Base-by-base conservation (phyloP, 2,797 vertebrate genomes). In the Siniperca obscura region DNA sequence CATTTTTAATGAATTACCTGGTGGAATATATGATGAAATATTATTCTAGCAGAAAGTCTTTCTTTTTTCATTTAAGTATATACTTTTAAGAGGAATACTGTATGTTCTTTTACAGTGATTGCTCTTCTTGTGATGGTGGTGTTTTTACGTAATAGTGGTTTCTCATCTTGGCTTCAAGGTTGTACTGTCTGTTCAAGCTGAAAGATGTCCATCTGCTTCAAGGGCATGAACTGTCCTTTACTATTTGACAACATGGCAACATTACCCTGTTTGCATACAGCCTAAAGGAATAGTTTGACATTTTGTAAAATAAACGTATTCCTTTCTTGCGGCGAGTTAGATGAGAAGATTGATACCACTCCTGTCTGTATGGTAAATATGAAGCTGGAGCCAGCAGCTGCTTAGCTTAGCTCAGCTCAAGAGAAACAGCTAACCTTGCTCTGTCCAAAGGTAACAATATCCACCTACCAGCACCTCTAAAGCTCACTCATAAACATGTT, bases 201-300 rank as follows among this genome's bases (percentile, higher is more conserved):
- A 81, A 86, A 73, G 34, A 72, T 78, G 50, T 81, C 61, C 80
- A 86, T 86, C 78, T 85, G 88, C 83, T 74, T 80, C 76, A 76
- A 77, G 46, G 73, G 5, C 57, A 36, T 46, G 21, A 67, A 40
- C 65, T 65, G 67, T 72, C 77, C 56, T 77, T 81, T 11, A 71
- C 53, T 48, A 16, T 65, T 62, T 46, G 3, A 46, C 55, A 55
- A 61, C 19, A 65, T 76, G 17, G 11, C 10, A 50, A 30, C 8
- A 5, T 56, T 25, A 14, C 62, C 36, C 7, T 27, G 14, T 34
- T 46, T 56, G 17, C 2, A 65, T 0, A 11, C 22, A 62, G 27
- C 12, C 40, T 70, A n/a, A 55, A 12, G 1, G 25, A 44, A 69
- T 27, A 52, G 16, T 57, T 40, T 30, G 22, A 34, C 27, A 55